Percentiles rank a stretch among this genome's conserved stretches.
These are phyloP conservation scores for Alosa alosa DNA, from an alignment of 2,113 vertebrate species.

Conservation along the genomic window DNA sequence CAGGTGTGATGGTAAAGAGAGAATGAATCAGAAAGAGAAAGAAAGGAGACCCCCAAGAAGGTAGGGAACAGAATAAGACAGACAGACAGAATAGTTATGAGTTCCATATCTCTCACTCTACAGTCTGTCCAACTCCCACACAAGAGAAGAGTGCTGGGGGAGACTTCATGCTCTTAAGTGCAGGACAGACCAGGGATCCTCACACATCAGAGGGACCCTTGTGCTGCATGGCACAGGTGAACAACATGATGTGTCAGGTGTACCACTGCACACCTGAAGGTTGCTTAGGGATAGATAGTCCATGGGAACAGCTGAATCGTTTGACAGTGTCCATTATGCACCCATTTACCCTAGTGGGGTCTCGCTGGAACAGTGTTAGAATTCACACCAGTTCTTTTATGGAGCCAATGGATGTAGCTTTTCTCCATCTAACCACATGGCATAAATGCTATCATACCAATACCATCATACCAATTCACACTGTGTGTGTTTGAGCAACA, in stretches of 20 bases:
- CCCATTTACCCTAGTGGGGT: neutral
- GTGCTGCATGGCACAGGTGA: neutral
- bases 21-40: neutral
- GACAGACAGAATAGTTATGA: neutral
- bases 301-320: constrained; percentile 7
- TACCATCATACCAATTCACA: neutral
- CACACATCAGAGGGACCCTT: neutral
- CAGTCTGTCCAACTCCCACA: neutral
- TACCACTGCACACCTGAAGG: neutral
- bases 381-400: neutral
- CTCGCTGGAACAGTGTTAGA: neutral
- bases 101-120: neutral
- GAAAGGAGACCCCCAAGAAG: neutral
- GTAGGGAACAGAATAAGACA: neutral
- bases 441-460: constrained; percentile 5
- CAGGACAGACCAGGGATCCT: neutral
- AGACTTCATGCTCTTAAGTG: neutral
- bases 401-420: neutral
- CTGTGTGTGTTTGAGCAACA: neutral
- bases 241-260: neutral
- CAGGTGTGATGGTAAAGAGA: neutral
- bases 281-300: constrained; percentile 5
- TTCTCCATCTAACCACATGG: neutral
- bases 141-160: neutral
- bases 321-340: neutral